Conservation (phyloP, 2,113 vertebrate species). For the Cervus canadensis region DNA sequence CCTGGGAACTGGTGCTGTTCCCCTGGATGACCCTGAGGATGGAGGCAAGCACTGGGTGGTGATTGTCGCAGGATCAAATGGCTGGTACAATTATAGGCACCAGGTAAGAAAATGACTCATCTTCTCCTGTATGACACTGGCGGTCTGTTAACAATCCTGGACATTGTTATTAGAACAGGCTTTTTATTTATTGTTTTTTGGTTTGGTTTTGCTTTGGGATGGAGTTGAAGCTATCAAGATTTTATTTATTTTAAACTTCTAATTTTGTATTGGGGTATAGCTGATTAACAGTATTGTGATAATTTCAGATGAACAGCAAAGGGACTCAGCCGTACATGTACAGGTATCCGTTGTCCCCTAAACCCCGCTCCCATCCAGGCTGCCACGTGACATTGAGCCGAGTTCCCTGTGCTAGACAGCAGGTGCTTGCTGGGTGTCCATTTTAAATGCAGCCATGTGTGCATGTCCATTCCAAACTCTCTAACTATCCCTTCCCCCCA, state of each 20-base stretch:
- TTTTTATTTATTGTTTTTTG: background rate
- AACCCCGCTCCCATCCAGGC: background rate
- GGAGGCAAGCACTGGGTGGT: constrained; percentile 95
- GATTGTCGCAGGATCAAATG: constrained; percentile 93
- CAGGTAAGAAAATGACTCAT: constrained; percentile 79
- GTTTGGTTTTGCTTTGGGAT: background rate
- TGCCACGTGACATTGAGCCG: background rate
- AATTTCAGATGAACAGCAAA: background rate
- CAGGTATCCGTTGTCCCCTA: background rate
- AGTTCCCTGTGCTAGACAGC: background rate
- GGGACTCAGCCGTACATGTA: background rate
- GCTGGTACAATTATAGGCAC: constrained; percentile 98
- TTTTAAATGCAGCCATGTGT: background rate
- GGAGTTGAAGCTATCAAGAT: background rate
- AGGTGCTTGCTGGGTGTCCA: background rate
- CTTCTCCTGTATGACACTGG: background rate
- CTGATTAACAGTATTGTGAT: background rate
- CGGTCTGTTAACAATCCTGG: background rate
- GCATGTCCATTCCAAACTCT: background rate
- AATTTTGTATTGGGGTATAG: background rate
- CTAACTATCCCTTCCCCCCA: background rate
- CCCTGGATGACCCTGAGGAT: constrained; percentile 77
- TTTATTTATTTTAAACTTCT: background rate
- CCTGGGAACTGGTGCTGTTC: constrained; percentile 68
- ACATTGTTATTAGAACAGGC: background rate